phyloP scores from a whole-genome alignment of 2,888 invertebrate species.

The Chrysina gloriosa region DNA sequence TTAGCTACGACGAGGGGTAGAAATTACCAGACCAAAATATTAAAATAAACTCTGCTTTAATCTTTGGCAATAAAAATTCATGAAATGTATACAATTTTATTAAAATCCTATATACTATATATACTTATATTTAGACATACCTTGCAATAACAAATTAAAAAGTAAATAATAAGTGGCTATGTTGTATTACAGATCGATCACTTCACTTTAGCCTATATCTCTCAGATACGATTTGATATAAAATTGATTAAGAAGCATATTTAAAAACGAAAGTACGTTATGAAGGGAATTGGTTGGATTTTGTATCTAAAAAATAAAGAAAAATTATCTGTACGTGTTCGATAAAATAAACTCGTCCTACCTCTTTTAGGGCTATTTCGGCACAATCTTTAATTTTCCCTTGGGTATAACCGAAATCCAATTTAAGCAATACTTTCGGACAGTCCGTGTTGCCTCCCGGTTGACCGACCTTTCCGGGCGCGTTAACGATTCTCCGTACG shows the following conservation, averaged over 20 bases:
- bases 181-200: constrained; percentile 22
- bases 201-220: constrained; percentile 47
- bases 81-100: neutral
- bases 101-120: constrained; percentile 20
- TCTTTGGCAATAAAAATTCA: constrained; percentile 12
- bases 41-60: too few relatives aligned
- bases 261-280: constrained; percentile 66
- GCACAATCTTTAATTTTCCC: constrained; percentile 63
- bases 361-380: constrained; percentile 61
- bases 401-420: constrained; percentile 63
- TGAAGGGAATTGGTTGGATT: constrained; percentile 70
- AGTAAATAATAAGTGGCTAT: constrained; percentile 10
- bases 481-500: constrained; percentile 57
- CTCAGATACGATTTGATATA: constrained; percentile 64
- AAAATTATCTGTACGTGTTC: constrained; percentile 15
- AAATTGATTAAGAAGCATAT: constrained; percentile 66
- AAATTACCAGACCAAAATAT: too few relatives aligned
- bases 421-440: constrained; percentile 59
- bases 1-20: too few relatives aligned
- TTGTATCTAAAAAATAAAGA: constrained; percentile 62
- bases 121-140: constrained; percentile 9
- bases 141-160: constrained; percentile 17
- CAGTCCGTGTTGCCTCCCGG: constrained; percentile 62
- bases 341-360: too few relatives aligned
- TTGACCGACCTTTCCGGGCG: constrained; percentile 60